phyloP scores from a whole-genome alignment of 53 echinoderm and acorn worm genomes.

The Paracentrotus lividus region DNA sequence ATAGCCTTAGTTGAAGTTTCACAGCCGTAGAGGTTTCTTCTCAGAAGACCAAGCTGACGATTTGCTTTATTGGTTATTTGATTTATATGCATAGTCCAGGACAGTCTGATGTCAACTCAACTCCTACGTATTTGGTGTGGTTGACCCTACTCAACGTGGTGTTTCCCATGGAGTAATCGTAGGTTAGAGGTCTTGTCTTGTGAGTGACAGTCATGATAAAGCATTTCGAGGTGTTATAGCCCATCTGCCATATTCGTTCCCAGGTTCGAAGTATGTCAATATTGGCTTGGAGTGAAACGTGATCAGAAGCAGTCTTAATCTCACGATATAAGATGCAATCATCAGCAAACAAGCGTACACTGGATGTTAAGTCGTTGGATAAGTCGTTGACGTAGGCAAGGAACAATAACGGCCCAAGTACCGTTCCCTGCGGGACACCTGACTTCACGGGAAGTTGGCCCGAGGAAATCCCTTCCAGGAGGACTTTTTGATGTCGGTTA shows the following conservation, averaged over 20 bases:
- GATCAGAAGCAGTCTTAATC: background rate
- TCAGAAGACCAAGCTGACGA: constrained; percentile 51
- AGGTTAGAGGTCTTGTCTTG: background rate
- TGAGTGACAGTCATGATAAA: background rate
- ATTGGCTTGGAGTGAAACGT: constrained; percentile 1
- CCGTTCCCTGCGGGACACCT: constrained; percentile 41
- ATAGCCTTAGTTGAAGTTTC: background rate
- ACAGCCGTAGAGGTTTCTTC: constrained; percentile 32
- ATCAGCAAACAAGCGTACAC: constrained; percentile 13
- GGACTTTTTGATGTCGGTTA: background rate
- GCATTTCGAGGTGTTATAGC: background rate
- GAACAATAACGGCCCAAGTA: constrained; percentile 19
- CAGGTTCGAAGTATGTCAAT: background rate
- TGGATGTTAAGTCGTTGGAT: background rate
- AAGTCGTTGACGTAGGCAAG: constrained; percentile 29
- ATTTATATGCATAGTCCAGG: constrained; percentile 39
- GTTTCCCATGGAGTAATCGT: background rate
- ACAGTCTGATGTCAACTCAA: constrained; percentile 55
- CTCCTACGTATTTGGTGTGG: constrained; percentile 53
- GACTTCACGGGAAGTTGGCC: background rate
- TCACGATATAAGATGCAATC: constrained; percentile 31
- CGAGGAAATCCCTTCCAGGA: background rate
- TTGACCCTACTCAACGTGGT: background rate
- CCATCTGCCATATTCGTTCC: constrained; percentile 38
- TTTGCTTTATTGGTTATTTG: constrained; percentile 49